Conservation (phyloP, 2,888 invertebrate species). For the Cheilosia vulpina region DNA sequence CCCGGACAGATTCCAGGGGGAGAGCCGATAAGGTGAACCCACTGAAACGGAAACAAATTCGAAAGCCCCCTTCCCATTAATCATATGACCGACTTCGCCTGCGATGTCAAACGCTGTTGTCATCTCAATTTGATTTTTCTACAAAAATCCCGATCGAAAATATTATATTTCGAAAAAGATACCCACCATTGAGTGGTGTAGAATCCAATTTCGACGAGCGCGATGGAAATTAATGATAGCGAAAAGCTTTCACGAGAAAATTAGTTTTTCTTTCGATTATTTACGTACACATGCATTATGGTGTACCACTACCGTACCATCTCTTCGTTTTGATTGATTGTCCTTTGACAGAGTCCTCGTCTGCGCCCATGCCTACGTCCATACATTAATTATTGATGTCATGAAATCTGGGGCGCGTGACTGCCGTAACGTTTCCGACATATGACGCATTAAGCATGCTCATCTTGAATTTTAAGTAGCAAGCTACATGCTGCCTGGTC, state of each 20-base stretch:
- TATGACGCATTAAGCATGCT: slow-evolving; percentile 71
- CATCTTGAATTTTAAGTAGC: slow-evolving; percentile 68
- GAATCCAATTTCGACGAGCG: slow-evolving; percentile 22
- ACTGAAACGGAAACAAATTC: slow-evolving; percentile 1
- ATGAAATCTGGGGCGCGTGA: slow-evolving; percentile 75
- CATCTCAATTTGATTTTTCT: slow-evolving; percentile 63
- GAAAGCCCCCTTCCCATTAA: slow-evolving; percentile 47
- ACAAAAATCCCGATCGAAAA: slow-evolving; percentile 6
- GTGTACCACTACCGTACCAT: slow-evolving; percentile 19
- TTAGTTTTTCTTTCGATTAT: slow-evolving; percentile 61
- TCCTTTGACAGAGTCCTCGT: slow-evolving; percentile 49
- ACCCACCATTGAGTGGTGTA: background rate
- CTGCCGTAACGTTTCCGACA: slow-evolving; percentile 73
- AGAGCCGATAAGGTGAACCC: background rate
- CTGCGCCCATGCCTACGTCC: background rate
- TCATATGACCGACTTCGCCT: slow-evolving; percentile 39
- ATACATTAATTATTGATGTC: slow-evolving; percentile 75
- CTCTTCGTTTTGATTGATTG: slow-evolving; percentile 68
- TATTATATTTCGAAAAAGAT: background rate
- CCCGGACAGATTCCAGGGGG: background rate
- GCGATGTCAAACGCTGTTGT: slow-evolving; percentile 42
- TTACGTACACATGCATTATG: slow-evolving; percentile 48
- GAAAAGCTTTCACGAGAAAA: slow-evolving; percentile 64
- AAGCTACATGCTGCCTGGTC: background rate
- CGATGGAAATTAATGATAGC: slow-evolving; percentile 66